These are phyloP conservation scores for Lepus townsendii DNA, from an alignment of 2,797 vertebrate species.

Conservation along the genomic window DNA sequence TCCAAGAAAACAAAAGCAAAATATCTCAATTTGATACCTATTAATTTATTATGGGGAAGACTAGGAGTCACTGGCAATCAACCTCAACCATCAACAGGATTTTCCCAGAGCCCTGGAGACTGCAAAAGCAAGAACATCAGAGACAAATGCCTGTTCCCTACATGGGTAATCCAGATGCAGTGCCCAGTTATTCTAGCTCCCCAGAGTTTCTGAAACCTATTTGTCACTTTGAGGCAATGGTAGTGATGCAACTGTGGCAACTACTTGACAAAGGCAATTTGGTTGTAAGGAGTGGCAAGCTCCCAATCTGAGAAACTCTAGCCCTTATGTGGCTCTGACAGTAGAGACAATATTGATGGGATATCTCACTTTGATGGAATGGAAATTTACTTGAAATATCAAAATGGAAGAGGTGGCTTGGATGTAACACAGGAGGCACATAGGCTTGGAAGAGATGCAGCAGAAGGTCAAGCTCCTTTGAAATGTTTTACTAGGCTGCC, in stretches of 20 bases:
- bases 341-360: not conserved
- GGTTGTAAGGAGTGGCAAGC: not conserved
- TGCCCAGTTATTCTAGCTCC: not conserved
- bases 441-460: not conserved
- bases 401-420: not conserved
- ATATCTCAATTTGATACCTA: not conserved
- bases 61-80: not conserved
- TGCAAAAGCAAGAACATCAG: not conserved
- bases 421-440: not conserved
- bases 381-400: slow-evolving; percentile 1
- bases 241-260: not conserved
- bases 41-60: not conserved
- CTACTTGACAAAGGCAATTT: not conserved
- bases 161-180: not conserved
- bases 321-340: not conserved
- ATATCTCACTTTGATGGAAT: not conserved
- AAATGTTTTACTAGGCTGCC: not conserved
- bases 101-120: not conserved
- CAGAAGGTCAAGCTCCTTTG: slow-evolving; percentile 10
- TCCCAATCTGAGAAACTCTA: not conserved
- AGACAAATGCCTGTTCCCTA: not conserved
- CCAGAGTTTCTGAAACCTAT: not conserved
- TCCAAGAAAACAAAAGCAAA: slow-evolving; percentile 17
- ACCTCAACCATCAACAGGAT: not conserved
- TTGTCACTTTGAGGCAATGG: not conserved